phyloP scores from a whole-genome alignment of 2,797 vertebrate genomes.

The Peromyscus nudipes region DNA sequence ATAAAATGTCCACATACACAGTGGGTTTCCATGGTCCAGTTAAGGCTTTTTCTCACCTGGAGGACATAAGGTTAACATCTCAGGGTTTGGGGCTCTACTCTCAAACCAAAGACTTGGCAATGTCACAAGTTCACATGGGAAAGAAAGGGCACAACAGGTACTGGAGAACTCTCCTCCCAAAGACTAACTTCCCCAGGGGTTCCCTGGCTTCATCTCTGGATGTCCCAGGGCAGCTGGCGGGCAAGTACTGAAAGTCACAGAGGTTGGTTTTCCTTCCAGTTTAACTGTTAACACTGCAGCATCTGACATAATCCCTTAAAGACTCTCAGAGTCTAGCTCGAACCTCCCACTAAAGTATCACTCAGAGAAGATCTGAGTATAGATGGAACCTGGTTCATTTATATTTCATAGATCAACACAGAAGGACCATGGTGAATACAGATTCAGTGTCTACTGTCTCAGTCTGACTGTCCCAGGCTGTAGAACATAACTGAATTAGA shows the following conservation, averaged over 20 bases:
- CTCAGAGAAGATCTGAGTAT: slow-evolving; percentile 69
- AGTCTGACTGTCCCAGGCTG: slow-evolving; percentile 28
- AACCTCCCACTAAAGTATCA: slow-evolving; percentile 70
- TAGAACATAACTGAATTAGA: slow-evolving; percentile 50
- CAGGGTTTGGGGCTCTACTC: neutral
- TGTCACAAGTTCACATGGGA: neutral
- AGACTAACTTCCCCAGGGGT: neutral
- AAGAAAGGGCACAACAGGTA: neutral
- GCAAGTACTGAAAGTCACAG: neutral
- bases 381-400: slow-evolving; percentile 70
- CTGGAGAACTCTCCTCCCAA: neutral
- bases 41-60: neutral
- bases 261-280: slow-evolving; percentile 56
- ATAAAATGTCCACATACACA: neutral
- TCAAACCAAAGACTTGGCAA: neutral
- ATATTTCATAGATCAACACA: slow-evolving; percentile 56
- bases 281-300: slow-evolving; percentile 22
- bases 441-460: slow-evolving; percentile 68
- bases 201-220: slow-evolving; percentile 24
- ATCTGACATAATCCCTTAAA: slow-evolving; percentile 67
- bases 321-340: slow-evolving; percentile 58
- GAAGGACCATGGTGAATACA: slow-evolving; percentile 64
- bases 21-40: neutral
- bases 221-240: slow-evolving; percentile 32
- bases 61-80: neutral